Percentiles rank a stretch among this genome's conserved stretches.
These are phyloP conservation scores for Periophthalmus modestus DNA, from an alignment of 2,113 vertebrate species.

Conservation along the genomic window DNA sequence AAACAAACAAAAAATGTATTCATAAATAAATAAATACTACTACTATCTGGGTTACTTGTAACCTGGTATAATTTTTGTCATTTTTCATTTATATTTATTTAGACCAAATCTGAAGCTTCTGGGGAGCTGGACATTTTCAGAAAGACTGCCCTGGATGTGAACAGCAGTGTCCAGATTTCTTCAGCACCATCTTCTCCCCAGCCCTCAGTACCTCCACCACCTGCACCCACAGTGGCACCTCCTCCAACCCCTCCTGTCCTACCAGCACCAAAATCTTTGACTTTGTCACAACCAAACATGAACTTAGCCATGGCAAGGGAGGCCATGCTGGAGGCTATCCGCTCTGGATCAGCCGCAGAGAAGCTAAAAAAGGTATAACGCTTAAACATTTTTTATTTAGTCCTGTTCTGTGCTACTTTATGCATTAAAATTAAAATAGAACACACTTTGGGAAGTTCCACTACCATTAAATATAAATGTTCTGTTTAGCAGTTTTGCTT, in stretches of 20 bases:
- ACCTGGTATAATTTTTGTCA: not conserved
- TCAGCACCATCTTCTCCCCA: constrained; percentile 36
- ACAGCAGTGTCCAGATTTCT: constrained; percentile 31
- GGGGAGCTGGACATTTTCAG: constrained; percentile 78
- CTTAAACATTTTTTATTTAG: not conserved
- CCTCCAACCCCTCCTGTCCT: constrained; percentile 54
- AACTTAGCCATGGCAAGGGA: constrained; percentile 75
- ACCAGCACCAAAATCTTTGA: constrained; percentile 32
- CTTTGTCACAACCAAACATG: constrained; percentile 25
- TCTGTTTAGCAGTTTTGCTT: not conserved
- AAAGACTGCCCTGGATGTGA: constrained; percentile 30
- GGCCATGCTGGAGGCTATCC: constrained; percentile 91
- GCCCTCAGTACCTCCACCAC: constrained; percentile 30
- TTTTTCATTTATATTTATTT: constrained; percentile 28
- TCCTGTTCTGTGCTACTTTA: not conserved
- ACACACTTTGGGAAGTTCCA: not conserved
- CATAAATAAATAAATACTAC: not conserved
- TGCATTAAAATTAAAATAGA: not conserved
- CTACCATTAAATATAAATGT: not conserved
- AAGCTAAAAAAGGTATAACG: constrained; percentile 85
- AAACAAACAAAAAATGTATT: too few relatives aligned
- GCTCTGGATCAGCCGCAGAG: constrained; percentile 87
- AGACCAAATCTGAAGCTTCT: constrained; percentile 85
- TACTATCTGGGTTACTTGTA: not conserved
- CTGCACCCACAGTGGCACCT: constrained; percentile 28